Percentiles rank a stretch among this genome's conserved stretches.
phyloP scores from a whole-genome alignment of 1,140 invertebrate genomes.

The Brachionus calyciflorus region DNA sequence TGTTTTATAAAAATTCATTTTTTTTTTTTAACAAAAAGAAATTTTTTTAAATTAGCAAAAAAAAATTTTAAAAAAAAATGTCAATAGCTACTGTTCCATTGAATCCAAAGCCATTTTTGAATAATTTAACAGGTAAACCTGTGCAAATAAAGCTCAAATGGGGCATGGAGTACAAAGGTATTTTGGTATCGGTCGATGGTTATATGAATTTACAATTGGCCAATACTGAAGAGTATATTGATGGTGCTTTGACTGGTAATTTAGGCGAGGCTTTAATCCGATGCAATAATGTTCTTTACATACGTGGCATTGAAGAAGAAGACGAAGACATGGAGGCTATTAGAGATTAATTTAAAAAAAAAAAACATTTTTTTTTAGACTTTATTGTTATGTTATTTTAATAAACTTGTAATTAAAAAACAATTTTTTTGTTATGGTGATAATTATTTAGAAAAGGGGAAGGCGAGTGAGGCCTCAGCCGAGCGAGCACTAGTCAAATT shows the following conservation, averaged over 20 bases:
- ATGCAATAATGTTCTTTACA: slow-evolving; percentile 97
- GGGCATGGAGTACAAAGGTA: slow-evolving; percentile 99
- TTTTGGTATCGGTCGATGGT: slow-evolving; percentile 91
- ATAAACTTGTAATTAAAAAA: no score
- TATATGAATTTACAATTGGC: slow-evolving; percentile 97
- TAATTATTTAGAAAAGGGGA: no score
- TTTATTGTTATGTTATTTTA: no score
- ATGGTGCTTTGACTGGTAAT: slow-evolving; percentile 83
- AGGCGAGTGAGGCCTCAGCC: no score
- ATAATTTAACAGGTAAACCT: slow-evolving; percentile 92
- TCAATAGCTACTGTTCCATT: slow-evolving; percentile 71
- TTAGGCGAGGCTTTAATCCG: slow-evolving; percentile 91
- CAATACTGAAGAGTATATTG: slow-evolving; percentile 96
- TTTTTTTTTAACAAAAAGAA: no score
- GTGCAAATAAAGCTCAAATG: slow-evolving; percentile 98
- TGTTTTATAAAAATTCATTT: no score
- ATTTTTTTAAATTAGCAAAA: no score
- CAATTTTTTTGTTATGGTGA: no score
- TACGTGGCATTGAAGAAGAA: slow-evolving; percentile 90
- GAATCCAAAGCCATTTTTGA: slow-evolving; percentile 98
- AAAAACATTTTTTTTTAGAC: not conserved
- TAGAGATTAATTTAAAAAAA: not conserved
- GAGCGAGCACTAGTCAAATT: no score
- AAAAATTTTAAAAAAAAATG: slow-evolving; percentile 44
- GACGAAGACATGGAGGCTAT: slow-evolving; percentile 46